Evolutionary conservation across 2,888 invertebrate genomes (phyloP).

Genomic region (Malacosoma neustria): DNA sequence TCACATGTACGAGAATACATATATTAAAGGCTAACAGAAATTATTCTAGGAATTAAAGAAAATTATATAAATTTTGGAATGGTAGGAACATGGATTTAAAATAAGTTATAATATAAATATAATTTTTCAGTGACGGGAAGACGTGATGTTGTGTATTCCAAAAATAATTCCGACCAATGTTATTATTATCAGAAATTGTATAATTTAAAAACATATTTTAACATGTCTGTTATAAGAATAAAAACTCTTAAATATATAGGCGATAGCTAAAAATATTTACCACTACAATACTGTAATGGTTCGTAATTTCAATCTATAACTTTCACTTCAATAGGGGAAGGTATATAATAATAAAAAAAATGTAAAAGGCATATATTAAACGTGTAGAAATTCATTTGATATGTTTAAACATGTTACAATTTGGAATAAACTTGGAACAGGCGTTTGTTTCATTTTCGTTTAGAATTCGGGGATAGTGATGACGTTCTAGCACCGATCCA

Average conservation of each 20-base stretch:
- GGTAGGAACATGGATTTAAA: too few species aligned
- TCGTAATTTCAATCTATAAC: constrained; percentile 13
- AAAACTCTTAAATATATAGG: too few species aligned
- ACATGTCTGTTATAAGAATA: too few species aligned
- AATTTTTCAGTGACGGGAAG: too few species aligned
- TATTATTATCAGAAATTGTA: background rate
- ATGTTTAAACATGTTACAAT: constrained; percentile 22
- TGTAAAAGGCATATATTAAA: constrained; percentile 10
- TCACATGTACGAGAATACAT: constrained; percentile 56
- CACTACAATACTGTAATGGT: too few species aligned
- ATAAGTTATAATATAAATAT: too few species aligned
- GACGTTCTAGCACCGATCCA: background rate
- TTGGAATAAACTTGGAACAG: background rate
- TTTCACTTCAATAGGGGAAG: constrained; percentile 4
- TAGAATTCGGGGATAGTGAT: background rate
- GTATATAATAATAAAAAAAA: constrained; percentile 7
- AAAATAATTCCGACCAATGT: too few species aligned
- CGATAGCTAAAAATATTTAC: constrained; percentile 3
- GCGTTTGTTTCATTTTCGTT: background rate
- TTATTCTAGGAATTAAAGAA: constrained; percentile 4
- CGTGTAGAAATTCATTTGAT: constrained; percentile 34
- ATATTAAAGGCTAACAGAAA: too few species aligned
- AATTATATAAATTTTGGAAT: too few species aligned
- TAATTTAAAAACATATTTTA: background rate
- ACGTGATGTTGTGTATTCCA: too few species aligned